phyloP scores from a whole-genome alignment of 2,113 vertebrate genomes.

The Chiloscyllium plagiosum region DNA sequence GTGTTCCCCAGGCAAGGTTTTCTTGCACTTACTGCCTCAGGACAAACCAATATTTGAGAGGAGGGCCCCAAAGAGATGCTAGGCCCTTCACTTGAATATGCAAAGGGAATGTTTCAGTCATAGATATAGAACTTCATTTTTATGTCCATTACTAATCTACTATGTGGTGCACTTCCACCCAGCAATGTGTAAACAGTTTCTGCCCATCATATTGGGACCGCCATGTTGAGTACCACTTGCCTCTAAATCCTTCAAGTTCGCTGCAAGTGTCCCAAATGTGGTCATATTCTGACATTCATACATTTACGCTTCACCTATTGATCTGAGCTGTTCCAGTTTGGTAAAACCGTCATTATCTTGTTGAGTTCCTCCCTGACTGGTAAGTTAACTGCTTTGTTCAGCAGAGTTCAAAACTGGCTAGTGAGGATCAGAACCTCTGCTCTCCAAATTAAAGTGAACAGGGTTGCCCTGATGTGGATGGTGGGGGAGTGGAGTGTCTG shows the following conservation, averaged over 20 bases:
- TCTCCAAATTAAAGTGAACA: neutral
- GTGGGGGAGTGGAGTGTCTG: neutral
- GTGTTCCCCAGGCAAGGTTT: neutral
- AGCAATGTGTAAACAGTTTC: neutral
- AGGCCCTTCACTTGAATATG: too few species aligned
- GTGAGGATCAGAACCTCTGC: neutral
- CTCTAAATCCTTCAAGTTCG: too few species aligned
- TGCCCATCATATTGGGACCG: neutral
- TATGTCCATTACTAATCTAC: neutral
- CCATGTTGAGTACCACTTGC: neutral
- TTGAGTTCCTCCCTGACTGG: neutral
- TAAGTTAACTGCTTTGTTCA: neutral
- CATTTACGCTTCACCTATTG: neutral
- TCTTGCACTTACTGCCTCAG: neutral
- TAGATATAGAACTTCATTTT: neutral
- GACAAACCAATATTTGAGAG: neutral
- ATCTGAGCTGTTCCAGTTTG: neutral
- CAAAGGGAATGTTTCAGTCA: neutral
- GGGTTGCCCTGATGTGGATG: neutral
- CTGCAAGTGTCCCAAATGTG: neutral
- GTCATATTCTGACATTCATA: neutral
- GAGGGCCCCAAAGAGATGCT: neutral
- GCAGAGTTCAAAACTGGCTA: neutral
- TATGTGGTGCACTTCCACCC: neutral
- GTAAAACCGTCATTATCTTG: neutral